Evolutionary conservation across 2,888 invertebrate genomes (phyloP).

Genomic region (Perizoma flavofasciatum): DNA sequence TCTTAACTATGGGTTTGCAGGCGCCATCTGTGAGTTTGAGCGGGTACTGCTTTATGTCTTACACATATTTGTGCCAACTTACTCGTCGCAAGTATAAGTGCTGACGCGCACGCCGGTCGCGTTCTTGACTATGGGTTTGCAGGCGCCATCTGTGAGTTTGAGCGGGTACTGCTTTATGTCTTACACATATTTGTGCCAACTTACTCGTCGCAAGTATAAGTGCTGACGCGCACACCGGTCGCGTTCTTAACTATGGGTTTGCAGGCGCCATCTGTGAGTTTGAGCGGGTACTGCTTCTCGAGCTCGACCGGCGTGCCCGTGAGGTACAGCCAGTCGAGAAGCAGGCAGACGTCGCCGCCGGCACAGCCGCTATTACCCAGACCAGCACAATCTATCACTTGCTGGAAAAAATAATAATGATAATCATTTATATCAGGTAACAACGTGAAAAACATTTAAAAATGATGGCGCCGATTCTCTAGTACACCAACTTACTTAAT

Average conservation of each 20-base stretch:
- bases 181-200: slow-evolving; percentile 40
- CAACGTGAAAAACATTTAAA: too few species aligned
- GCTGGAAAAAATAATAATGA: slow-evolving; percentile 49
- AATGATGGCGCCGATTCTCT: too few species aligned
- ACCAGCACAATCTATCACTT: slow-evolving; percentile 92
- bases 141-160: slow-evolving; percentile 70
- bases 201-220: slow-evolving; percentile 88
- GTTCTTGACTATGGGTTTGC: slow-evolving; percentile 66
- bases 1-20: slow-evolving; percentile 66
- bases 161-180: slow-evolving; percentile 84
- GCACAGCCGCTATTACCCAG: slow-evolving; percentile 89
- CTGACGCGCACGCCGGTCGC: slow-evolving; percentile 75
- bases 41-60: slow-evolving; percentile 82
- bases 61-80: too few species aligned
- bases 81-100: slow-evolving; percentile 82
- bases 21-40: slow-evolving; percentile 74
- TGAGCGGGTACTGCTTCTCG: slow-evolving; percentile 86
- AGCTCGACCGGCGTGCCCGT: slow-evolving; percentile 82
- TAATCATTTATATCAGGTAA: too few species aligned
- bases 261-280: slow-evolving; percentile 71
- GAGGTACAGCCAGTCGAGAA: slow-evolving; percentile 88
- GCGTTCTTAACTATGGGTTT: slow-evolving; percentile 67
- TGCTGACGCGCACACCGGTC: slow-evolving; percentile 74
- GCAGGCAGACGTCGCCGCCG: slow-evolving; percentile 92
- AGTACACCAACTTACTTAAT: too few species aligned